phyloP scores from a whole-genome alignment of 2,888 invertebrate genomes.

The Aporophyla nigra region DNA sequence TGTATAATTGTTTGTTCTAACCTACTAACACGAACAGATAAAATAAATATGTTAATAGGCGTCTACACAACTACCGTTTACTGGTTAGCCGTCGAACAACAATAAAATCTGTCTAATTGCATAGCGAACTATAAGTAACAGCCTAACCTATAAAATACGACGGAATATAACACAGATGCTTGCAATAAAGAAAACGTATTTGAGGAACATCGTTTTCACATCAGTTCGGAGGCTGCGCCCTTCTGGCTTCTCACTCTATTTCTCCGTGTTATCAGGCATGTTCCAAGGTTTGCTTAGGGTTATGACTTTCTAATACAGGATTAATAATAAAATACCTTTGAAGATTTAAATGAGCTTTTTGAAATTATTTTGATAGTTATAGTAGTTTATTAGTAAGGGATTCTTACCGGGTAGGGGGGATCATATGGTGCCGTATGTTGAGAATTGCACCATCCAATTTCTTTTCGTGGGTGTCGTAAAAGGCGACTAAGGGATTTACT shows the following conservation, averaged over 20 bases:
- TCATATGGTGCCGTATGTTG: too few species aligned
- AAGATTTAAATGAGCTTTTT: background rate
- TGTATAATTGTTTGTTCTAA: too few species aligned
- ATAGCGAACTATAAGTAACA: constrained; percentile 26
- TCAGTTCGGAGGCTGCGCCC: constrained; percentile 65
- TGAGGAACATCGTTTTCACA: constrained; percentile 79
- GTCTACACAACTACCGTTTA: constrained; percentile 23
- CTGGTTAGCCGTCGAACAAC: constrained; percentile 22
- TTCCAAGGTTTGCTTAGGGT: constrained; percentile 48
- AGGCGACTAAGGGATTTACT: too few species aligned
- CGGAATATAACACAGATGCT: constrained; percentile 69
- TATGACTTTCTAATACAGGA: background rate
- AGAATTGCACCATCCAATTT: too few species aligned
- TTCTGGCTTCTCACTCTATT: constrained; percentile 53
- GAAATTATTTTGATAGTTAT: too few species aligned
- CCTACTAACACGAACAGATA: too few species aligned
- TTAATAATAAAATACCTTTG: background rate
- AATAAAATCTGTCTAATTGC: constrained; percentile 64
- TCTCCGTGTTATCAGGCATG: constrained; percentile 55
- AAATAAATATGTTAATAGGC: background rate
- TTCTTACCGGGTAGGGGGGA: too few species aligned
- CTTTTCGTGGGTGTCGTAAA: too few species aligned
- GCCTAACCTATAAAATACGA: constrained; percentile 62
- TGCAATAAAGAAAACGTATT: constrained; percentile 78
- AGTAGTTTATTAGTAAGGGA: too few species aligned